Percentiles rank a stretch among this genome's conserved stretches.
phyloP scores from a whole-genome alignment of 2,888 invertebrate species.

The Taphrorychus bicolor region DNA sequence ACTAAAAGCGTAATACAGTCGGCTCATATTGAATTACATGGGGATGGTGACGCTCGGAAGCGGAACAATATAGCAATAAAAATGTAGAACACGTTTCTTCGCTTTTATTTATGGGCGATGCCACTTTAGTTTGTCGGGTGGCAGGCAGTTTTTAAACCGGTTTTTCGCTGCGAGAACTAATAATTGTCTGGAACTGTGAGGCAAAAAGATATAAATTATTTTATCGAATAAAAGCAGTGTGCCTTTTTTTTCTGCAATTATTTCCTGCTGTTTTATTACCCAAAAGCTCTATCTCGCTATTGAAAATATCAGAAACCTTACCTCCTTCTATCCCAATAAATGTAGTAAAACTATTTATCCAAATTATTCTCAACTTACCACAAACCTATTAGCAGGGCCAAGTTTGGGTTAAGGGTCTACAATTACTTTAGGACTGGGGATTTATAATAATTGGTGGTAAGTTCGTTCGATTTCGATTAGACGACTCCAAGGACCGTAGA shows the following conservation, averaged over 20 bases:
- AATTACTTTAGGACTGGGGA: background rate
- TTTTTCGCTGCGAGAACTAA: conserved; percentile 31
- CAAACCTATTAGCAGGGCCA: conserved; percentile 9
- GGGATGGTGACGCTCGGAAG: conserved; percentile 15
- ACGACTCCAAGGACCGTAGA: too few relatives aligned
- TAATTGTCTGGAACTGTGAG: conserved; percentile 19
- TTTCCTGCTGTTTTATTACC: too few relatives aligned
- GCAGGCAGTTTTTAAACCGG: conserved; percentile 25
- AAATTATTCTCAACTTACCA: background rate
- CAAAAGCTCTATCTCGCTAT: too few relatives aligned
- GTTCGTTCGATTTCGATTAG: background rate
- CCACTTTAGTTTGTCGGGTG: conserved; percentile 30
- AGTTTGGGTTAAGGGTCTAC: background rate
- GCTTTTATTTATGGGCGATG: conserved; percentile 35
- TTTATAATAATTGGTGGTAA: background rate
- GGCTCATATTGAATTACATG: conserved; percentile 25
- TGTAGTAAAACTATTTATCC: background rate
- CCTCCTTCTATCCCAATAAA: too few relatives aligned
- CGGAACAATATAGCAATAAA: conserved; percentile 25
- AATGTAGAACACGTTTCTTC: conserved; percentile 33
- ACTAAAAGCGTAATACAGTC: conserved; percentile 15
- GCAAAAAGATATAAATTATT: too few relatives aligned
- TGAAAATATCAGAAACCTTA: too few relatives aligned
- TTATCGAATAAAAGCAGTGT: too few relatives aligned
- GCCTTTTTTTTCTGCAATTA: too few relatives aligned